Percentiles rank a stretch among this genome's conserved stretches.
Conservation (phyloP, 2,113 vertebrate genomes). For the Antennarius striatus region DNA sequence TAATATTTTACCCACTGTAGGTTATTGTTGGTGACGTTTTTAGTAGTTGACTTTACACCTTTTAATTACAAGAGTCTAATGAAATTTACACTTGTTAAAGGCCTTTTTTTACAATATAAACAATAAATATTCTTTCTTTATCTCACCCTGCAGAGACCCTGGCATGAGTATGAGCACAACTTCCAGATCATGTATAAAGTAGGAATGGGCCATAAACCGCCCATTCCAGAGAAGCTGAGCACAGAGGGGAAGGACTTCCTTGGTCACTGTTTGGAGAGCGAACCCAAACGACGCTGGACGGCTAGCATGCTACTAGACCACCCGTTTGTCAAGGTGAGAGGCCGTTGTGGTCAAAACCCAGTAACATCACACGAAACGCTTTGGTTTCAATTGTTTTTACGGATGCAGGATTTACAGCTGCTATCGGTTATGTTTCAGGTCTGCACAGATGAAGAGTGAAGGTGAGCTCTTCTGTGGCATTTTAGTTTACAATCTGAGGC, state of each 20-base stretch:
- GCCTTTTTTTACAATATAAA: background rate
- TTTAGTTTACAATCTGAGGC: conserved; percentile 80
- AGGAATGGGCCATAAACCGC: conserved; percentile 98
- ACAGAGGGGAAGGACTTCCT: conserved; percentile 98
- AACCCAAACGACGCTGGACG: conserved; percentile 94
- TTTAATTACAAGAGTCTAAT: no score
- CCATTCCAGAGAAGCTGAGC: conserved; percentile 94
- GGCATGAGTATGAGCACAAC: conserved; percentile 99
- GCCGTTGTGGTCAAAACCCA: background rate
- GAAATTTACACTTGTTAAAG: no score
- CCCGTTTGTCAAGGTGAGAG: conserved; percentile 94
- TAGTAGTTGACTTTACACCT: no score
- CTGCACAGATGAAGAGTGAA: conserved; percentile 98
- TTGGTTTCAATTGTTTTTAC: background rate
- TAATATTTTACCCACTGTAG: background rate
- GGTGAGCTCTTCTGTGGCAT: conserved; percentile 57
- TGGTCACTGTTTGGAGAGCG: conserved; percentile 94
- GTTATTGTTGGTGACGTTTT: background rate
- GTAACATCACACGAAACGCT: background rate
- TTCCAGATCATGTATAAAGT: conserved; percentile 99
- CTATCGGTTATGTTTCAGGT: conserved; percentile 81
- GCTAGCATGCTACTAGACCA: conserved; percentile 97
- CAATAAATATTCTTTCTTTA: background rate
- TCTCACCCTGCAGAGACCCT: conserved; percentile 85
- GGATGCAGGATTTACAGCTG: background rate